Evolutionary conservation across 2,113 vertebrate genomes (phyloP).

Genomic region (Hypomesus transpacificus): DNA sequence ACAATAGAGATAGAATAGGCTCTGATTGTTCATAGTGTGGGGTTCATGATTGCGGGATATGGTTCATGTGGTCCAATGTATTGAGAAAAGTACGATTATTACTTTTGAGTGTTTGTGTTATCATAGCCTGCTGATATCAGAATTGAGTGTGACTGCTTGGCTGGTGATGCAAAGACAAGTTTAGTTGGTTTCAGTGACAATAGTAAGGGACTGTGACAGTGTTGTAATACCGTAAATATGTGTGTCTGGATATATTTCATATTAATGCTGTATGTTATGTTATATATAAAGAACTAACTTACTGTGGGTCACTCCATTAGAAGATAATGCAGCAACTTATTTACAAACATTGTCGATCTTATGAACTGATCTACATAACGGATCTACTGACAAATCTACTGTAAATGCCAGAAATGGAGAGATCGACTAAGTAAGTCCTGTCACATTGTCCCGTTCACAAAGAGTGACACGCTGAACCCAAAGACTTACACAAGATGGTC

Average conservation of each 20-base stretch:
- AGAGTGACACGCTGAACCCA: too few species aligned
- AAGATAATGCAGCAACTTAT: too few species aligned
- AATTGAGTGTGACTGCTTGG: background rate
- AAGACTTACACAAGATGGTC: background rate
- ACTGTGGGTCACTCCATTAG: too few species aligned
- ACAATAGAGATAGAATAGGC: constrained; percentile 3
- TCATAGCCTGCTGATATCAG: background rate
- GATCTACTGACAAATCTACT: too few species aligned
- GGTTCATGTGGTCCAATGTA: constrained; percentile 10
- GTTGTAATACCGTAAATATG: background rate
- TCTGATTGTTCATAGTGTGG: constrained; percentile 12
- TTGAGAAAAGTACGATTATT: constrained; percentile 10
- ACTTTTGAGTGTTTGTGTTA: constrained; percentile 2
- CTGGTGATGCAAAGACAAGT: background rate
- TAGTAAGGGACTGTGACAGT: background rate
- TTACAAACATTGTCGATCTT: too few species aligned
- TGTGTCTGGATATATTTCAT: too few species aligned
- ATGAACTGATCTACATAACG: too few species aligned
- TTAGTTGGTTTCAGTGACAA: background rate
- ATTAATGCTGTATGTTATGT: background rate
- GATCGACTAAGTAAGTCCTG: too few species aligned
- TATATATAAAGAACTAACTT: too few species aligned
- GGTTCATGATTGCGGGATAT: constrained; percentile 4
- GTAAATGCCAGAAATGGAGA: too few species aligned
- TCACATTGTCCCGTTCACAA: too few species aligned